phyloP scores from a whole-genome alignment of 2,113 vertebrate genomes.

The Pollachius pollachius region DNA sequence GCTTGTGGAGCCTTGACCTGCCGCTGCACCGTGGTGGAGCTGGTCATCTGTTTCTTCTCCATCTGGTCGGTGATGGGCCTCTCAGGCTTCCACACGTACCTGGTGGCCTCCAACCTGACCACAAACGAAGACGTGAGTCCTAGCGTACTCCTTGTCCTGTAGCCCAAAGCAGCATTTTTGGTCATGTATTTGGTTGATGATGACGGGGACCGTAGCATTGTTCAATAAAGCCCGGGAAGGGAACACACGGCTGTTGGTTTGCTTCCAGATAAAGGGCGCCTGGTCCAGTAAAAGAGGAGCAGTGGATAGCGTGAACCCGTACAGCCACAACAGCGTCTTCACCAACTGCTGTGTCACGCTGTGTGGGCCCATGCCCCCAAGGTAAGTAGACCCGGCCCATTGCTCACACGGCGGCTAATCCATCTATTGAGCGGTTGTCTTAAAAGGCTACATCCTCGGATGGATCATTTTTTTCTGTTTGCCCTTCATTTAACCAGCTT shows the following conservation, averaged over 20 bases:
- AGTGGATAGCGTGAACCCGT: conserved; percentile 88
- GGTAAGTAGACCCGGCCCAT: conserved; percentile 68
- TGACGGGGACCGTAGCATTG: too few relatives aligned
- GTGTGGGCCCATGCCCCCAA: conserved; percentile 91
- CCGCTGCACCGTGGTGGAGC: conserved; percentile 82
- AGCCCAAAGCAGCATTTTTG: too few relatives aligned
- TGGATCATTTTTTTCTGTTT: not conserved
- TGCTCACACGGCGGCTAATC: too few relatives aligned
- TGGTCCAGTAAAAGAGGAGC: conserved; percentile 90
- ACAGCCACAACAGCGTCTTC: conserved; percentile 90
- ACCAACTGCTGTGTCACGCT: conserved; percentile 93
- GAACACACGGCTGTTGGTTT: not conserved
- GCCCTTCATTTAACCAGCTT: not conserved
- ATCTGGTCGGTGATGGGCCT: conserved; percentile 98
- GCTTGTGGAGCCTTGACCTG: conserved; percentile 76
- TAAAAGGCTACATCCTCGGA: not conserved
- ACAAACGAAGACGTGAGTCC: conserved; percentile 96
- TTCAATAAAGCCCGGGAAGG: not conserved
- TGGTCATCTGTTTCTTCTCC: conserved; percentile 96
- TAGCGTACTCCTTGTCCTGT: not conserved
- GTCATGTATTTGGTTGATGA: not conserved
- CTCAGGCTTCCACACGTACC: conserved; percentile 97
- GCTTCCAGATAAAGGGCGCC: conserved; percentile 88
- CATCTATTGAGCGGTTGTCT: too few relatives aligned
- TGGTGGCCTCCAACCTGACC: conserved; percentile 95